A percentile compares a stretch with the other conserved stretches of the same genome.
Evolutionary conservation across 30 jellyfish, hydroid and myxozoan species (phyloP).

Genomic region (Cassiopea xamachana): DNA sequence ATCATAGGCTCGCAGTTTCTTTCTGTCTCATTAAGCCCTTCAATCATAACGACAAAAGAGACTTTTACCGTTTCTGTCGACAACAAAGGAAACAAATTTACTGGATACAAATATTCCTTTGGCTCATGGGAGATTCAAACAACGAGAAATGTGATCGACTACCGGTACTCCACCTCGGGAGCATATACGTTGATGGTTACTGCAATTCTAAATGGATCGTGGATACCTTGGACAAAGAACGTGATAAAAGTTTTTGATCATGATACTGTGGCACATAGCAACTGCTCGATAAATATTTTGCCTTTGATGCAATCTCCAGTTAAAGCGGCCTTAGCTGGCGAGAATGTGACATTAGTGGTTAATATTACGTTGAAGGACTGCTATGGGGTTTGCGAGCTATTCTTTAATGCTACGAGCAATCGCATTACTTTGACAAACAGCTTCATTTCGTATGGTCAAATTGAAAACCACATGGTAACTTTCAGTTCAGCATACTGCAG

Average conservation of each 20-base stretch:
- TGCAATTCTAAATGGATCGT: conserved; percentile 13
- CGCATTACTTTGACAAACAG: background rate
- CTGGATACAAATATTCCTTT: conserved; percentile 34
- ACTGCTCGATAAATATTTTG: conserved; percentile 16
- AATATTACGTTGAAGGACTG: conserved; percentile 13
- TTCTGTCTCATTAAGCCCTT: background rate
- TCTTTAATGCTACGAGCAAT: background rate
- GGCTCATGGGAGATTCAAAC: conserved; percentile 35
- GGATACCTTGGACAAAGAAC: conserved; percentile 42
- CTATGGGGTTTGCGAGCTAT: conserved; percentile 12
- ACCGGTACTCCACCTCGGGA: conserved; percentile 15
- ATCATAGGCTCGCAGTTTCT: background rate
- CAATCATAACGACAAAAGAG: conserved; percentile 1
- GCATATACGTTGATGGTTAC: conserved; percentile 4
- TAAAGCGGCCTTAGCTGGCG: background rate
- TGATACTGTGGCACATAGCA: conserved; percentile 26
- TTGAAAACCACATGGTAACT: background rate
- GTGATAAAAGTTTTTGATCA: conserved; percentile 57
- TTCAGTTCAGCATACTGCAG: background rate
- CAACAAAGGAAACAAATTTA: background rate
- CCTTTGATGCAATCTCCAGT: background rate
- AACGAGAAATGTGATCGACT: background rate
- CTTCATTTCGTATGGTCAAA: background rate
- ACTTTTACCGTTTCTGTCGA: conserved; percentile 9
- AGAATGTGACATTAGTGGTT: background rate